phyloP scores from a whole-genome alignment of 2,888 invertebrate genomes.

The Trilocha varians region DNA sequence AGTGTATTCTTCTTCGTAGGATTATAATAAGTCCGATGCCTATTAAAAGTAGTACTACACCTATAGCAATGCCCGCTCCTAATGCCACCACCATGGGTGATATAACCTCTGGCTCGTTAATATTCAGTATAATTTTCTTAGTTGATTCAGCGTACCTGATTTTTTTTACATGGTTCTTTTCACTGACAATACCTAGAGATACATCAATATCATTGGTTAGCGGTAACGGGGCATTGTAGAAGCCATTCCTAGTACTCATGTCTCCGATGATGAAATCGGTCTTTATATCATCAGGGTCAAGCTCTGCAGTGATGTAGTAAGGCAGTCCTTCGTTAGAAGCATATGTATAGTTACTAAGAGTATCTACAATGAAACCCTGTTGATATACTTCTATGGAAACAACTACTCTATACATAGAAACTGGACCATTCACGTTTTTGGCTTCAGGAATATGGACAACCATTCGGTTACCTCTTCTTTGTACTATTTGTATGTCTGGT shows the following conservation, averaged over 20 bases:
- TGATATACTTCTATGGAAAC: conserved; percentile 78
- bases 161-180: conserved; percentile 76
- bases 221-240: conserved; percentile 82
- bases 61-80: conserved; percentile 79
- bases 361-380: conserved; percentile 75
- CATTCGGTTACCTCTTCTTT: conserved; percentile 75
- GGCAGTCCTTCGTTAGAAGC: conserved; percentile 79
- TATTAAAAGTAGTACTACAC: conserved; percentile 78
- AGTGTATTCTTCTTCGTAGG: conserved; percentile 59
- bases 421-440: conserved; percentile 84
- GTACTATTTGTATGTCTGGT: conserved; percentile 76
- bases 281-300: conserved; percentile 77
- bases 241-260: conserved; percentile 79
- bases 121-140: conserved; percentile 67
- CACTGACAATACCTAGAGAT: conserved; percentile 81
- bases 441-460: conserved; percentile 78
- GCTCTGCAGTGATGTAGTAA: conserved; percentile 88
- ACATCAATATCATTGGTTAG: conserved; percentile 76
- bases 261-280: conserved; percentile 85
- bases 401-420: conserved; percentile 82
- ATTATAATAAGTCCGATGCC: conserved; percentile 77
- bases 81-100: conserved; percentile 66
- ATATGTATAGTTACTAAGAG: conserved; percentile 76
- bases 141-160: conserved; percentile 76
- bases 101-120: conserved; percentile 60